These are phyloP conservation scores for Brevimyrus niger DNA, from an alignment of 2,113 vertebrate genomes.

Conservation along the genomic window DNA sequence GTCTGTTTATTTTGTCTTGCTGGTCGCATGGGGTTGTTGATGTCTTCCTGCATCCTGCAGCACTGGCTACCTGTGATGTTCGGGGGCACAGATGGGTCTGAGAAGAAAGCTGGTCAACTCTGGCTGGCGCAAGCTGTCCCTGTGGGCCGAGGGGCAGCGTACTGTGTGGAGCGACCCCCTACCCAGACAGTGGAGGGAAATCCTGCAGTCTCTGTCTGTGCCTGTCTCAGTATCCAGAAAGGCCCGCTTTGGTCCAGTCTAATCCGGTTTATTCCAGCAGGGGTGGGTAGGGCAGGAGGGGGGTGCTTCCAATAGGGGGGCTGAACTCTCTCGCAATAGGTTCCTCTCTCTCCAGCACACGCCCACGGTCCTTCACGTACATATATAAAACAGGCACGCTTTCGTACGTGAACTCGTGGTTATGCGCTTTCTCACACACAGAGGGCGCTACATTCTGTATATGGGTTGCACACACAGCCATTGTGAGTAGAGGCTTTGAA, in stretches of 20 bases:
- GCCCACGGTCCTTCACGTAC: background rate
- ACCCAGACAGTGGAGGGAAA: background rate
- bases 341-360: background rate
- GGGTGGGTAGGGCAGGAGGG: background rate
- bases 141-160: background rate
- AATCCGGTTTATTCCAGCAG: background rate
- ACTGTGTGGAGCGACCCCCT: background rate
- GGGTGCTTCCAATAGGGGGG: background rate
- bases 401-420: background rate
- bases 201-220: background rate
- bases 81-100: background rate
- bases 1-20: background rate
- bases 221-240: background rate
- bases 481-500: background rate
- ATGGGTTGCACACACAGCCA: background rate
- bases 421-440: slow-evolving; percentile 1
- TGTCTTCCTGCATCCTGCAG: background rate
- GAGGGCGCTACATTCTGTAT: background rate
- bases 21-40: background rate
- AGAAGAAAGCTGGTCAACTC: background rate
- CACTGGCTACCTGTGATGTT: background rate
- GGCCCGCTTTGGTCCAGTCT: slow-evolving; percentile 1
- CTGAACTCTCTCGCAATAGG: slow-evolving; percentile 35
- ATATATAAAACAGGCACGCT: background rate
- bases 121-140: background rate